Evolutionary conservation across 1,140 invertebrate species (phyloP), one percentile per base, ranked within the genome.

Genomic region (Ridgeia piscesae): DNA sequence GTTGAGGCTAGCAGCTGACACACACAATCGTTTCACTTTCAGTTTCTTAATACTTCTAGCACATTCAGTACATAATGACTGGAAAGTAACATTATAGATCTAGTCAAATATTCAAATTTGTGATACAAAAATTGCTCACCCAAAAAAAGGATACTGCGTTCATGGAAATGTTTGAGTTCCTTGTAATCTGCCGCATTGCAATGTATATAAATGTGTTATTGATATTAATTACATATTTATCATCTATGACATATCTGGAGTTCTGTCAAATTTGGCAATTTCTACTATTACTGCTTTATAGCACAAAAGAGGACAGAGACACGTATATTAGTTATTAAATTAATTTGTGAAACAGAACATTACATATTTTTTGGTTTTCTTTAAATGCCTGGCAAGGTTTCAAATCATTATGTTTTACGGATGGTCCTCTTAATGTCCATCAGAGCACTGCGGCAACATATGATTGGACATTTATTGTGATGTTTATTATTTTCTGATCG

Each of bases 1-100:
- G 34, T 93, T 58, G 0, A 97, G 94, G 27, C 95, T 93, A 17
- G 96, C 96, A 93, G 96, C 96, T 94, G 94, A 91, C 33, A 93
- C 33, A 58, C 34, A 93, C 27, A 77, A 77, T 42, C 42, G 42
- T 42, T 42, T 27, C 33, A 88, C 77, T 50, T 11, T 93, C 50
- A 91, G 91, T 91, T 91, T 33, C 89, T 42, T 35, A 77, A 89
- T 50, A 94, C 42, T 42, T 90, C 35, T 91, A 42, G 92, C 94
- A 94, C 33, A 95, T 94, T 35, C 93, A 35, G 91, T 94, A 34
- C 35, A 42, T 34, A 89, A 50, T 91, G 35, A 91, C 89, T 77
- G 33, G 91, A 50, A 89, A 91, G 77, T 33, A 77, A 27, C 31
- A 77, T 77, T 77, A 77, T 21, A 77, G 8, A 77, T 77, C 58